Evolutionary conservation across 2,888 invertebrate species (phyloP).

Genomic region (Trisateles emortualis): DNA sequence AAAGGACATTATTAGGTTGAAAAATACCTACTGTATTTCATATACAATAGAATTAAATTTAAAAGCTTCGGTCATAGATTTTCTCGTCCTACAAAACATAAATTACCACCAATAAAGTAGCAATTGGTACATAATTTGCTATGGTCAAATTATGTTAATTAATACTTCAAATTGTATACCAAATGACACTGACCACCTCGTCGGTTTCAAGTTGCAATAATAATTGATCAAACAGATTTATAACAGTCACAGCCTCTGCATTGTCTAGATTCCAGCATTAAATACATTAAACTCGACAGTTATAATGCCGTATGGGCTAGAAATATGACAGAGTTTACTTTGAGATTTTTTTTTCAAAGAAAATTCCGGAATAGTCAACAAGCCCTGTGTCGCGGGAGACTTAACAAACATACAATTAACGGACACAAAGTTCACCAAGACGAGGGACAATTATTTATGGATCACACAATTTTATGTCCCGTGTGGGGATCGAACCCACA

Average conservation of each 20-base stretch:
- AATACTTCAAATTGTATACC: slow-evolving; percentile 20
- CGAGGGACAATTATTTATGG: no score
- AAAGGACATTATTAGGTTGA: no score
- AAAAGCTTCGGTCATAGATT: not conserved
- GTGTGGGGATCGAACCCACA: no score
- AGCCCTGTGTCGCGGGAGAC: no score
- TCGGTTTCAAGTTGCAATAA: slow-evolving; percentile 34
- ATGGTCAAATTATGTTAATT: slow-evolving; percentile 33
- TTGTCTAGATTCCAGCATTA: slow-evolving; percentile 59
- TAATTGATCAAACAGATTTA: slow-evolving; percentile 45
- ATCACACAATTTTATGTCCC: no score
- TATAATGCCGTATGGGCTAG: slow-evolving; percentile 24
- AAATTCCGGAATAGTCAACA: no score
- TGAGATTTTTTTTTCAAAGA: not conserved
- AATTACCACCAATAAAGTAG: slow-evolving; percentile 17
- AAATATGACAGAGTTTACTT: slow-evolving; percentile 17
- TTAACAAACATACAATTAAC: no score
- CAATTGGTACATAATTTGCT: slow-evolving; percentile 22
- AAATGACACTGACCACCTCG: slow-evolving; percentile 36
- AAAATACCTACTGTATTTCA: no score
- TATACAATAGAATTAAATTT: no score
- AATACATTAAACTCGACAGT: slow-evolving; percentile 47
- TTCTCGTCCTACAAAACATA: slow-evolving; percentile 7
- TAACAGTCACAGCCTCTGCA: slow-evolving; percentile 42
- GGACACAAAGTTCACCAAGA: no score